Conservation (phyloP, 2,888 invertebrate genomes). For the Candidula unifasciata region DNA sequence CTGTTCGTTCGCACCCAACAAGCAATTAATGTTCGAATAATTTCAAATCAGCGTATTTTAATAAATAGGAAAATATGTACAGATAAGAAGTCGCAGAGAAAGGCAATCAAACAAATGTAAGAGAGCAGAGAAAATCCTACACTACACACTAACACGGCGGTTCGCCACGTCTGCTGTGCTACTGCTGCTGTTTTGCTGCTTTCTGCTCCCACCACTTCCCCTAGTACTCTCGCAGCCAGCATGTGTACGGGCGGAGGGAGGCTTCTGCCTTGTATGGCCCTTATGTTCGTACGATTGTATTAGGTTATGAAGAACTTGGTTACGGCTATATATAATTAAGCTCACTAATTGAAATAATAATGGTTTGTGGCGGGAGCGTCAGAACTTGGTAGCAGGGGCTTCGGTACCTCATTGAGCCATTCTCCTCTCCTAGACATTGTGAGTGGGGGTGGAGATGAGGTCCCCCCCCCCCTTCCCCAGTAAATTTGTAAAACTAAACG, state of each 20-base stretch:
- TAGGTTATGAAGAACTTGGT: no score
- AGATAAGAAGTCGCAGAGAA: neutral
- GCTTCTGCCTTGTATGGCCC: no score
- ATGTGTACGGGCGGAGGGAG: neutral
- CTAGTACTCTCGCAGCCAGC: constrained; percentile 30
- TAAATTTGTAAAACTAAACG: no score
- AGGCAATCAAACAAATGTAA: constrained; percentile 15
- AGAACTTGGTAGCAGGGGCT: no score
- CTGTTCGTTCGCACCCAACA: neutral
- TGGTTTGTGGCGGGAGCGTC: no score
- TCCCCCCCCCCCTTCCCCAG: no score
- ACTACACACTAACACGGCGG: constrained; percentile 1
- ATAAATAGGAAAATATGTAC: neutral
- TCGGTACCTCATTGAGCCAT: no score
- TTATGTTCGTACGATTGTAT: no score
- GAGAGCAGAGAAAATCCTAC: constrained; percentile 4
- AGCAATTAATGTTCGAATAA: neutral
- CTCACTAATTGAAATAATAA: no score
- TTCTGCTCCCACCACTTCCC: constrained; percentile 17
- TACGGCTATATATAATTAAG: no score
- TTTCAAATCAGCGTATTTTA: neutral
- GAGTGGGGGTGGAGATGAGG: no score
- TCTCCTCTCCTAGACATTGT: no score
- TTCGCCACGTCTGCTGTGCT: constrained; percentile 60
- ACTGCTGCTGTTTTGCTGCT: neutral